Base-by-base conservation (phyloP, 2,797 vertebrate genomes). In the Loriculus beryllinus region DNA sequence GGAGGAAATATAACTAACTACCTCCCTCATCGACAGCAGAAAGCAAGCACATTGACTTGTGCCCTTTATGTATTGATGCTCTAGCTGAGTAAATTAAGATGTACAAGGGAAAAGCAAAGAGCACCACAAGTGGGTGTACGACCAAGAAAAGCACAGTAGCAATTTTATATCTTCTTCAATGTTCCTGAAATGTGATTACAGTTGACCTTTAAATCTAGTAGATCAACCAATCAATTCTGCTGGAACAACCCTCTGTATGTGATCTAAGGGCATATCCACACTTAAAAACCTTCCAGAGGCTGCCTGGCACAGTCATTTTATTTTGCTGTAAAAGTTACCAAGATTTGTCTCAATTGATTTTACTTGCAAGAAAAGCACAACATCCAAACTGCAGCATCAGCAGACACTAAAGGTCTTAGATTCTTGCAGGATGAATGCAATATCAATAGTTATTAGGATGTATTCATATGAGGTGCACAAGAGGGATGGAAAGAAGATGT, bases 401-500 rank as follows among this genome's bases (percentile, higher is more conserved):
- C 98, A 98, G 94, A 97, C 92, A 91, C 91, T 29, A 97, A 97
- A 98, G 80, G 97, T 95, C 97, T 97, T 56, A 45, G 95, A 90
- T 96, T 96, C 97, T 96, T 75, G 96, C 96, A 92, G 97, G 95
- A 97, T 97, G 97, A 97, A 97, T 96, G 96, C 91, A 96, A 59
- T 97, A 98, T 98, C 97, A 97, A 98, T 98, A 98, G 96, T 98
- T 98, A 97, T 97, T 97, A 98, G 97, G 97, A 96, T 92, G 97
- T 95, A 96, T 96, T 97, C 96, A 97, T 91, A 97, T 37, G 72
- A 97, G 93, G 92, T 69, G 95, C 96, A 97, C 97, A 91, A 88
- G 95, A 97, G 97, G 86, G 70, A 94, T 65, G 82, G 94, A 93
- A 94, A 88, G 83, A 96, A 97, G 97, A 96, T 88, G 94, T 84